phyloP scores from a whole-genome alignment of 1,140 invertebrate genomes.

The Penaeus japonicus region DNA sequence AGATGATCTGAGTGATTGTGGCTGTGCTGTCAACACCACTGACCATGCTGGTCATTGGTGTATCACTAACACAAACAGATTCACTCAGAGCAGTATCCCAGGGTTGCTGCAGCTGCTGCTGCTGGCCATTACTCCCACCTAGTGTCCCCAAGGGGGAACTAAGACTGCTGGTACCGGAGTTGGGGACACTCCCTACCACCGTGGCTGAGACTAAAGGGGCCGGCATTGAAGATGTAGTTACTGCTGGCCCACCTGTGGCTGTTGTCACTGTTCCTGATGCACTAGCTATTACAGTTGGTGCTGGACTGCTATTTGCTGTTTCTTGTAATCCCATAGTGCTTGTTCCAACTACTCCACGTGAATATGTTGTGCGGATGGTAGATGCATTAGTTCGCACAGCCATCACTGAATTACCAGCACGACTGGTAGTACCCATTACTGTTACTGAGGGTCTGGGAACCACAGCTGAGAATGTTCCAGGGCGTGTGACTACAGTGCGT shows the following conservation, averaged over 20 bases:
- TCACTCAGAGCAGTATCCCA: conserved; percentile 41
- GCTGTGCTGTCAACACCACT: conserved; percentile 34
- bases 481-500: conserved; percentile 30
- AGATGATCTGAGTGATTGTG: conserved; percentile 33
- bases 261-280: not conserved
- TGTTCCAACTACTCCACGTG: conserved; percentile 34
- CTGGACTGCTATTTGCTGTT: conserved; percentile 2
- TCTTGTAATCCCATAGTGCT: conserved; percentile 23
- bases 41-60: not conserved
- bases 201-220: conserved; percentile 60
- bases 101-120: conserved; percentile 42
- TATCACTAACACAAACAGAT: not conserved
- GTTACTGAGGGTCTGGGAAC: conserved; percentile 20
- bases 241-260: not conserved
- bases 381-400: conserved; percentile 25
- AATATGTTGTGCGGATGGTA: conserved; percentile 27
- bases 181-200: conserved; percentile 58
- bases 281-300: not conserved
- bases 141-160: conserved; percentile 57
- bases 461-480: conserved; percentile 29
- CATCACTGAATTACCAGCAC: conserved; percentile 35
- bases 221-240: conserved; percentile 21
- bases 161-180: conserved; percentile 28
- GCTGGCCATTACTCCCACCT: conserved; percentile 51
- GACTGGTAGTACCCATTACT: not conserved